A percentile compares a stretch with the other conserved stretches of the same genome.
These are phyloP conservation scores for Nomada ferruginata DNA, from an alignment of 2,888 invertebrate species.

Conservation along the genomic window DNA sequence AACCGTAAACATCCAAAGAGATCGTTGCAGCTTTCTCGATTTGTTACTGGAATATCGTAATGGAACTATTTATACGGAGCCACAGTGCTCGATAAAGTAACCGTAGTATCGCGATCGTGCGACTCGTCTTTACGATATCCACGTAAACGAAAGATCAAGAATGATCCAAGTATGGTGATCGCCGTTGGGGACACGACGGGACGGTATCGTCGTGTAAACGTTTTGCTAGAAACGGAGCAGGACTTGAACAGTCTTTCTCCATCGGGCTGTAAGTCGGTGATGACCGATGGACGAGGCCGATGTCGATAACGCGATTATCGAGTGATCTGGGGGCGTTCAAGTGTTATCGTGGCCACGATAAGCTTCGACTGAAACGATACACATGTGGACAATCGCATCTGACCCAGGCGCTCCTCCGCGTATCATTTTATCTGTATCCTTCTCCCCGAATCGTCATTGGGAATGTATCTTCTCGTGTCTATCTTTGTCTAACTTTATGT, in stretches of 20 bases:
- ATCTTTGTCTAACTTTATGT: background rate
- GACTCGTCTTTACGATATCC: constrained; percentile 24
- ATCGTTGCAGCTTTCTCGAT: constrained; percentile 31
- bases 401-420: constrained; percentile 77
- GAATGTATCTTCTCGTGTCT: constrained; percentile 13
- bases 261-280: constrained; percentile 64
- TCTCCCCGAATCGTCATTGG: constrained; percentile 21
- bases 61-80: constrained; percentile 36
- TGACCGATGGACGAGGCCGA: constrained; percentile 78
- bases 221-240: background rate
- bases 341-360: constrained; percentile 80
- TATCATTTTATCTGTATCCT: constrained; percentile 59
- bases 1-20: constrained; percentile 31
- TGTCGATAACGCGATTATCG: constrained; percentile 82
- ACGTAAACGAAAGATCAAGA: constrained; percentile 9
- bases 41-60: constrained; percentile 47
- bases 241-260: constrained; percentile 65
- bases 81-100: constrained; percentile 18
- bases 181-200: too few species aligned
- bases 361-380: constrained; percentile 78
- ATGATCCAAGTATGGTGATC: constrained; percentile 25
- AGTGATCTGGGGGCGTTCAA: constrained; percentile 84
- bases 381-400: constrained; percentile 80
- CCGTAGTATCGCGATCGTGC: constrained; percentile 25
- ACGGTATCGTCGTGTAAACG: background rate